A percentile compares a stretch with the other conserved stretches of the same genome.
phyloP scores from a whole-genome alignment of 2,797 vertebrate species.

The Anolis apletophallus region DNA sequence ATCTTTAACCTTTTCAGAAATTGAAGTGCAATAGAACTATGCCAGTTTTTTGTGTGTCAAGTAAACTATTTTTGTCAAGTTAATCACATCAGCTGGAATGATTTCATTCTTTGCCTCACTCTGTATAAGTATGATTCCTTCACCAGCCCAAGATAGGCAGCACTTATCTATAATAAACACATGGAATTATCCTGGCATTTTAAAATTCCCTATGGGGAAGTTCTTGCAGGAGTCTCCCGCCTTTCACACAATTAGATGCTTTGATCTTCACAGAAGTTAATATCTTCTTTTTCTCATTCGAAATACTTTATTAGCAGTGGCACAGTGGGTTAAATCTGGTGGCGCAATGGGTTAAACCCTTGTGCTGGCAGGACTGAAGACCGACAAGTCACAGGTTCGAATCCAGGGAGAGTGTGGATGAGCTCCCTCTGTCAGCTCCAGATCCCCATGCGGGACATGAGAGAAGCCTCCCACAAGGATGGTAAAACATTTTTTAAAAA shows the following conservation, averaged over 20 bases:
- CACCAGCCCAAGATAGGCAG: background rate
- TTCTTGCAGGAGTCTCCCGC: background rate
- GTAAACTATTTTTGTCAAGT: constrained; percentile 14
- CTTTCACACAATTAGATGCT: background rate
- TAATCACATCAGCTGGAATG: background rate
- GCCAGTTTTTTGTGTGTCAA: background rate
- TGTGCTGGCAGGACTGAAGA: too few relatives aligned
- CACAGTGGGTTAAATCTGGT: too few relatives aligned
- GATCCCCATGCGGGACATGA: too few relatives aligned
- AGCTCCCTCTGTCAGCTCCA: too few relatives aligned
- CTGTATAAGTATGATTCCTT: background rate
- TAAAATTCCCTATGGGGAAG: background rate
- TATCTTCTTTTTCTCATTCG: background rate
- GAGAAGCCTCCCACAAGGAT: too few relatives aligned
- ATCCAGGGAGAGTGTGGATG: too few relatives aligned
- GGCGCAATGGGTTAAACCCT: too few relatives aligned
- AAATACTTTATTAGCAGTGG: background rate
- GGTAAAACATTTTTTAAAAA: too few relatives aligned
- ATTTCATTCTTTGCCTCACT: background rate
- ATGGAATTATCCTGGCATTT: background rate
- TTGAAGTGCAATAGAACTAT: background rate
- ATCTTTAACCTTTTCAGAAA: background rate
- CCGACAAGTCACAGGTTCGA: too few relatives aligned
- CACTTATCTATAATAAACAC: background rate
- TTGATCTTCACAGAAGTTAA: background rate